These are phyloP conservation scores for Heliconius sara DNA, from an alignment of 2,888 invertebrate species.

Conservation along the genomic window DNA sequence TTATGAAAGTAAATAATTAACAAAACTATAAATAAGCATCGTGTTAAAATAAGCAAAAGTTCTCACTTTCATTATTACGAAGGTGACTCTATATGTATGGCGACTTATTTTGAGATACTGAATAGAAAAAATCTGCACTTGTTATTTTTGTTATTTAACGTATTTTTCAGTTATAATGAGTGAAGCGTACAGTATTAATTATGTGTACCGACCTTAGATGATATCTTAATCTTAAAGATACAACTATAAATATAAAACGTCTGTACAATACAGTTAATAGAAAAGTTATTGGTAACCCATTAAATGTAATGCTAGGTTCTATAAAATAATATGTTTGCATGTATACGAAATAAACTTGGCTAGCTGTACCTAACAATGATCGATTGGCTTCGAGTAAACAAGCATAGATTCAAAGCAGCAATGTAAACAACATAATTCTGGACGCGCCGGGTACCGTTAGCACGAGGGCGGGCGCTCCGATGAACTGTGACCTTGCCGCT, in stretches of 20 bases:
- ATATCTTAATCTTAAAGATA: too few relatives aligned
- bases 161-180: too few relatives aligned
- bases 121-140: too few relatives aligned
- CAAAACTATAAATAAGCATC: not conserved
- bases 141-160: too few relatives aligned
- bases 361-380: conserved; percentile 17
- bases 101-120: too few relatives aligned
- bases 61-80: too few relatives aligned
- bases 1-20: not conserved
- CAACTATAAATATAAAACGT: too few relatives aligned
- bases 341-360: not conserved
- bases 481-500: conserved; percentile 30
- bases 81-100: not conserved
- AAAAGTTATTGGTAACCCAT: too few relatives aligned
- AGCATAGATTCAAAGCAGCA: conserved; percentile 22
- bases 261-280: too few relatives aligned
- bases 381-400: conserved; percentile 19
- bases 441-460: not conserved
- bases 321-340: not conserved
- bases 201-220: too few relatives aligned
- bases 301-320: not conserved
- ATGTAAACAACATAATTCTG: conserved; percentile 15
- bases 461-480: conserved; percentile 1
- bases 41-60: not conserved
- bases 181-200: too few relatives aligned